Conservation (phyloP, 2,113 vertebrate species). For the Chaenogobius annularis region DNA sequence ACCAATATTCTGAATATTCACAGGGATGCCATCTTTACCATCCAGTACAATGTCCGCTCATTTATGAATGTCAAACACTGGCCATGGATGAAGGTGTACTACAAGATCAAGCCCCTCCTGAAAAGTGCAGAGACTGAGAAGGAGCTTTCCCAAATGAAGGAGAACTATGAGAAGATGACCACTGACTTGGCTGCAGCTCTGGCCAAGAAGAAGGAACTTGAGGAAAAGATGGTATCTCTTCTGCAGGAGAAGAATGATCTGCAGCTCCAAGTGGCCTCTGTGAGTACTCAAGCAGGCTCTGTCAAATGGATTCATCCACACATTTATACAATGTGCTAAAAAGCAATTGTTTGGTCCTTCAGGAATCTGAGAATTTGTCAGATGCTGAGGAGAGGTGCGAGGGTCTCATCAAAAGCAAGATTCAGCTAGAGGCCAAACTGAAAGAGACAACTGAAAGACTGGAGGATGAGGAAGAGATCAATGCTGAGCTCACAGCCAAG, state of each 20-base stretch:
- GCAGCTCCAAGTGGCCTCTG: conserved; percentile 56
- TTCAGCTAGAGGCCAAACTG: conserved; percentile 68
- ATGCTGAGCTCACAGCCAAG: conserved; percentile 82
- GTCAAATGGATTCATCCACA: neutral
- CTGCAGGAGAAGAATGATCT: conserved; percentile 62
- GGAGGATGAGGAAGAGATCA: conserved; percentile 82
- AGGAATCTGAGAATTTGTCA: conserved; percentile 64
- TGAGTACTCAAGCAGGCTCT: conserved; percentile 24
- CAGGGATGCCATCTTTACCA: conserved; percentile 56
- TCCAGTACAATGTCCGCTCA: conserved; percentile 64
- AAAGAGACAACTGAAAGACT: conserved; percentile 82
- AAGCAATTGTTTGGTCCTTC: neutral
- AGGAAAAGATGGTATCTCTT: conserved; percentile 64
- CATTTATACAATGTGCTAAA: no score
- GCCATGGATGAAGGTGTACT: conserved; percentile 72
- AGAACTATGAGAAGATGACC: conserved; percentile 62
- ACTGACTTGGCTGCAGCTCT: conserved; percentile 50
- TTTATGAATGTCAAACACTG: conserved; percentile 70
- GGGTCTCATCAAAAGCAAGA: conserved; percentile 69
- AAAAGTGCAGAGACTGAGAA: conserved; percentile 62
- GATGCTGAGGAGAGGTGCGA: conserved; percentile 69
- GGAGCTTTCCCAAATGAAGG: conserved; percentile 55
- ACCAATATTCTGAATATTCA: neutral
- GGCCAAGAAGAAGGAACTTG: conserved; percentile 60
- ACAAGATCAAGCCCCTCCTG: conserved; percentile 69